Evolutionary conservation across 2,113 vertebrate species (phyloP).

Genomic region (Aldabrachelys gigantea): DNA sequence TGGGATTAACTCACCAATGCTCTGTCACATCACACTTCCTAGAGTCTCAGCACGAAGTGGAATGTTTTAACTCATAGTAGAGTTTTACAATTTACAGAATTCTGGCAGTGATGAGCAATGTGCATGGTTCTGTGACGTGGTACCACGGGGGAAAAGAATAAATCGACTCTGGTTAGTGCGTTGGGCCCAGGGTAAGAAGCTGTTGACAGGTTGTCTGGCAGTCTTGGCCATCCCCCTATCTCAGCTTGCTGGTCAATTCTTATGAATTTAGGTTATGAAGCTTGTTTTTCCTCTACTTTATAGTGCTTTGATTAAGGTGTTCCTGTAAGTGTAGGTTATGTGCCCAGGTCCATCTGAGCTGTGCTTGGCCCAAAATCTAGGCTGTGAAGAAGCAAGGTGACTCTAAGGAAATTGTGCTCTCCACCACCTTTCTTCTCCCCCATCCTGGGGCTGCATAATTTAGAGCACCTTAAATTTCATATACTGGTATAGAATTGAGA

Average conservation of each 20-base stretch:
- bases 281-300: not conserved
- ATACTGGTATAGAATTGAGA: not conserved
- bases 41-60: rapidly evolving
- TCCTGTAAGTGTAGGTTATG: not conserved
- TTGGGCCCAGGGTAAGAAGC: not conserved
- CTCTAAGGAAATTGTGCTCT: not conserved
- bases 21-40: not conserved
- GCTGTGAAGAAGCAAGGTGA: slow-evolving; percentile 4
- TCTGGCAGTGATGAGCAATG: not conserved
- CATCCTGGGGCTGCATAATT: not conserved
- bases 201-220: not conserved
- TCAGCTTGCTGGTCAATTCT: not conserved
- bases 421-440: slow-evolving; percentile 10
- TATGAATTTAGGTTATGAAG: not conserved
- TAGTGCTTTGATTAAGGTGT: not conserved
- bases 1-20: not conserved
- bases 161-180: not conserved
- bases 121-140: not conserved
- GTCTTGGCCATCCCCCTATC: not conserved
- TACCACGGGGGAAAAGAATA: not conserved
- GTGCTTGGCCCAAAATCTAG: not conserved
- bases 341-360: not conserved
- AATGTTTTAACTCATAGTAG: not conserved
- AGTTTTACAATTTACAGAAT: not conserved
- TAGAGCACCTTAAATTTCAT: not conserved